Evolutionary conservation across 2,888 invertebrate genomes (phyloP).

Genomic region (Parnassius apollo): DNA sequence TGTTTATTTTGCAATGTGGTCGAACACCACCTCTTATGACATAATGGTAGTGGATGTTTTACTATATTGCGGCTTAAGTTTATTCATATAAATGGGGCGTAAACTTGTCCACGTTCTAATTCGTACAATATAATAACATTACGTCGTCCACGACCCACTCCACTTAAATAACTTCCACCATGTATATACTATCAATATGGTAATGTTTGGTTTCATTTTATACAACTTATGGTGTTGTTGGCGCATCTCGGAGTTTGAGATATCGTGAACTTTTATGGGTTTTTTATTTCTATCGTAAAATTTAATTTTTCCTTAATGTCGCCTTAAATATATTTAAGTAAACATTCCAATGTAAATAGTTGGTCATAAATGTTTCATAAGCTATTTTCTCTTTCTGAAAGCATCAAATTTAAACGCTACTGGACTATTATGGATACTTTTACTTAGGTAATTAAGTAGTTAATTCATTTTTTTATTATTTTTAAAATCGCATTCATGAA

Average conservation of each 20-base stretch:
- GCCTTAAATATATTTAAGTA: conserved; percentile 15
- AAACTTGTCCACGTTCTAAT: no score
- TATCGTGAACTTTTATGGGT: conserved; percentile 12
- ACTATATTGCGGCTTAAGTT: no score
- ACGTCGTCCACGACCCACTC: background rate
- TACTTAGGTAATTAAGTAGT: background rate
- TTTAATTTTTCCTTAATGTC: conserved; percentile 12
- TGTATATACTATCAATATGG: conserved; percentile 2
- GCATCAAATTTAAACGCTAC: background rate
- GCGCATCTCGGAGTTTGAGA: background rate
- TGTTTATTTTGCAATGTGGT: no score
- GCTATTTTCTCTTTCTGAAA: background rate
- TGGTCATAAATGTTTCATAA: conserved; percentile 1
- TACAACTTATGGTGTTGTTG: conserved; percentile 13
- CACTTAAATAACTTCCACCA: conserved; percentile 2
- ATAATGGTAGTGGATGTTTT: no score
- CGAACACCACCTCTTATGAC: no score
- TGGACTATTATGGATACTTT: background rate
- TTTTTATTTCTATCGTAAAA: conserved; percentile 21
- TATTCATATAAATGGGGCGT: no score
- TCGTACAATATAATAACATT: no score
- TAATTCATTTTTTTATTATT: no score
- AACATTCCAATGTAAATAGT: conserved; percentile 22
- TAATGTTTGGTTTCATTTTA: conserved; percentile 15
- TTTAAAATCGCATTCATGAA: no score